Evolutionary conservation across 2,113 vertebrate genomes (phyloP).

Genomic region (Aegithalos caudatus): DNA sequence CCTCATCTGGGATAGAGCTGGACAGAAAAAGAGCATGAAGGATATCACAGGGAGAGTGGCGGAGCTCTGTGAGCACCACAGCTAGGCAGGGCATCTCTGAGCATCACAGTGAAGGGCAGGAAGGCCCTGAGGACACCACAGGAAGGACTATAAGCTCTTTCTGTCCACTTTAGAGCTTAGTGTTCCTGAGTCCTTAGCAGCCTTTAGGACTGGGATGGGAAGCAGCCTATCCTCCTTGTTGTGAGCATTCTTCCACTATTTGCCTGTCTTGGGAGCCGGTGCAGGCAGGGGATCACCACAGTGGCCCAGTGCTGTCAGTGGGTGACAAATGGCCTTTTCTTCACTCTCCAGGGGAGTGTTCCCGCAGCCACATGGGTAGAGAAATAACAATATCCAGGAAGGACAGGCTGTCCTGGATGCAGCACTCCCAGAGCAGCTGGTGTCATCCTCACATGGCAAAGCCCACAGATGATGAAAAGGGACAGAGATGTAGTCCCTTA

Average conservation of each 20-base stretch:
- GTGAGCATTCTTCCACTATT: neutral
- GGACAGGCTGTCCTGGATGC: neutral
- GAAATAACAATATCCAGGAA: neutral
- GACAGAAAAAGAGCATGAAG: neutral
- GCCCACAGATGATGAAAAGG: accelerated
- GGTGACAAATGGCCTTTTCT: neutral
- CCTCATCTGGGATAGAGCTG: neutral
- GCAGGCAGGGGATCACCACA: accelerated
- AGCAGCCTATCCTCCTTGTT: neutral
- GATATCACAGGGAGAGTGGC: neutral
- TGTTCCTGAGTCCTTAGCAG: neutral
- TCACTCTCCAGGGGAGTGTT: neutral
- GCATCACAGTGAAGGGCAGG: neutral
- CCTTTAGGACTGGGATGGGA: neutral
- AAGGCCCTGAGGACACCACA: neutral
- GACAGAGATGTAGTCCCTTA: neutral
- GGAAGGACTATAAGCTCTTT: neutral
- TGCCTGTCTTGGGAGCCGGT: neutral
- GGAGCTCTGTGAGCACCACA: neutral
- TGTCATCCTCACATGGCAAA: neutral
- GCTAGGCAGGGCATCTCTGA: neutral
- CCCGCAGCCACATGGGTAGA: neutral
- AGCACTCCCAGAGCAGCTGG: accelerated
- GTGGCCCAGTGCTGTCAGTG: neutral
- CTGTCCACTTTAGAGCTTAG: neutral